Evolutionary conservation across 1,140 invertebrate species (phyloP), one percentile per base, ranked within the genome.

Genomic region (Procambarus clarkii): DNA sequence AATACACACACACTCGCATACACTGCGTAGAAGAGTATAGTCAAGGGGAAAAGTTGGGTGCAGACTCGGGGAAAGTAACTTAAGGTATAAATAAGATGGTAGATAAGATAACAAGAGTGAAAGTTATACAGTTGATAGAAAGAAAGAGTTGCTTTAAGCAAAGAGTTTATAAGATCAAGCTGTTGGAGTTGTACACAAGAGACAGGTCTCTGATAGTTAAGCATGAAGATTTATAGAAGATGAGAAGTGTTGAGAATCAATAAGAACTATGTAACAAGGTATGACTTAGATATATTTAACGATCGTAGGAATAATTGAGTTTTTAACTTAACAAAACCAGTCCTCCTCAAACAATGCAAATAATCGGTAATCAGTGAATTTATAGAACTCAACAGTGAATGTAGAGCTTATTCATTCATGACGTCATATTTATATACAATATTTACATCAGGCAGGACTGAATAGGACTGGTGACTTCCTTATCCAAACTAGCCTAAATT

Each of bases 381-480:
- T 34, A 34, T 34, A 34, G 34, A 34, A 34, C 34, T 34, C 34
- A 34, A 34, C 34, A 34, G 34, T 34, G 34, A 34, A 34, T 34
- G 34, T 34, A 34, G 34, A 34, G 34, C 7, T 74, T 74, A 74
- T 24, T 34, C 34, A 34, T 24, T 74, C 69, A 74, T 74, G 69
- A 74, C 69, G 69, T 74, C 69, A 74, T 74, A 74, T 3, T 74
- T 74, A 74, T 74, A 74, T 74, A 74, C 69, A 74, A 44, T 74
- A 74, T 74, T 34, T 74, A 74, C 69, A 74, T 74, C 8, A 74
- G 24, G 24, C 5, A 74, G 34, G 69, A 74, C 15, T 64, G 60
- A 64, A 21, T 21, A 64, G 60, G 60, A 64, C 60, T 64, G 15
- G 60, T 21, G 60, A 64, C 18, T 54, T 54, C 50, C 60, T 64